Evolutionary conservation across 2,113 vertebrate genomes (phyloP), one percentile per base, ranked within the genome.

Genomic region (Vidua macroura): DNA sequence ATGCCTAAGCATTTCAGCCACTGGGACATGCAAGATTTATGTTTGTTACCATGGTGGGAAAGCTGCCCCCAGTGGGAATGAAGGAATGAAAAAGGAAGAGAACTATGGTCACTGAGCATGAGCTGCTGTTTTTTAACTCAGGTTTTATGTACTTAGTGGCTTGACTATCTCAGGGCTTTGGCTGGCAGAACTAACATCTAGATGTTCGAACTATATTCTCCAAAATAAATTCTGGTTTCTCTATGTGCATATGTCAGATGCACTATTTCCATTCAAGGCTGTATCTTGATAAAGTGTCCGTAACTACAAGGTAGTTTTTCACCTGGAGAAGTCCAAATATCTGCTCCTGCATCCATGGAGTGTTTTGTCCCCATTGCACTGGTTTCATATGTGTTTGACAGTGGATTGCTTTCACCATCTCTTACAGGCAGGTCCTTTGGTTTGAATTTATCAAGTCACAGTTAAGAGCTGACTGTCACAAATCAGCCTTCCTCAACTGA

Each of bases 291-390:
- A 74, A 48, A 64, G 7, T 39, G 22, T 20, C 7, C 39, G 10
- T 51, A 60, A 35, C 12, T 43, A 13, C 7, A 11, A 10, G 11
- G 4, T 21, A 55, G 15, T 60, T 41, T 90, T 55, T 43, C 20
- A 37, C 59, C 8, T 41, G 13, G 41, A 81, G 74, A 69, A 77
- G 25, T 17, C 8, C 13, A 59, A 43, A 41, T 69, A 44, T 13
- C 48, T 43, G 16, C n/a, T 75, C 56, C 70, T 70, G 16, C 7
- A 69, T 33, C 21, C n/a, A 14, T 0, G 0, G 21, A 3, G 1
- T 0, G 23, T 63, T 72, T 68, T 80, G 31, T 39, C 27, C 0
- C 0, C 3, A 7, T 68, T 86, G 35, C 33, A 28, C 58, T 55
- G 8, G 13, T 43, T 81, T 17, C 7, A 4, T 46, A 16, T 37